Conservation (phyloP, 2,888 invertebrate genomes). For the Chymomyza fuscimana region DNA sequence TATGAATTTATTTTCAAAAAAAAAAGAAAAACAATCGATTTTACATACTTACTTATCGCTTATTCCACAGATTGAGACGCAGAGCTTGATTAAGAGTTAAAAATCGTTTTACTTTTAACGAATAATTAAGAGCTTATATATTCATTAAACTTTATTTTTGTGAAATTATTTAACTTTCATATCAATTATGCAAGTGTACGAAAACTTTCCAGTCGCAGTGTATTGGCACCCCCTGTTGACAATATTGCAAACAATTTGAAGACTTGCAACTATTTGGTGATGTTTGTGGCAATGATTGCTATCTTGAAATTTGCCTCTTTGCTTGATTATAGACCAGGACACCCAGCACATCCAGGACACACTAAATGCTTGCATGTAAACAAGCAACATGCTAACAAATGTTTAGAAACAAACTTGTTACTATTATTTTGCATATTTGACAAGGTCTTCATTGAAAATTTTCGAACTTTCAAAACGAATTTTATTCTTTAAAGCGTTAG, state of each 20-base stretch:
- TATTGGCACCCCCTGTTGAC: not conserved
- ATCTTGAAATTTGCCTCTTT: conserved; percentile 44
- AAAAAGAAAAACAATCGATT: too few relatives aligned
- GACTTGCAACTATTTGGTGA: conserved; percentile 38
- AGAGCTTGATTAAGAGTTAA: too few relatives aligned
- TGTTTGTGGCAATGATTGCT: conserved; percentile 58
- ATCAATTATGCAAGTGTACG: too few relatives aligned
- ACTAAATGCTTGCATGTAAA: conserved; percentile 43
- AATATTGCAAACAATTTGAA: not conserved
- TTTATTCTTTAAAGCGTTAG: conserved; percentile 18
- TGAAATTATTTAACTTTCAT: too few relatives aligned
- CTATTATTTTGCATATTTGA: conserved; percentile 65
- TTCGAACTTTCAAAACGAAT: not conserved
- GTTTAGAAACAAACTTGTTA: conserved; percentile 69
- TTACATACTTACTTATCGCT: too few relatives aligned
- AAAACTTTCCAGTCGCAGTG: too few relatives aligned
- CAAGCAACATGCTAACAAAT: conserved; percentile 56
- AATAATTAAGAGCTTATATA: too few relatives aligned
- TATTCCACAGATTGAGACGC: too few relatives aligned
- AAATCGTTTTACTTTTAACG: too few relatives aligned
- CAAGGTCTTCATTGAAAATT: conserved; percentile 34
- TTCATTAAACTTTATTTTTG: too few relatives aligned
- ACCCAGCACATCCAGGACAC: not conserved
- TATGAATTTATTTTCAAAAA: too few relatives aligned
- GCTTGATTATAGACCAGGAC: conserved; percentile 51